Conservation (phyloP, 2,113 vertebrate species). For the Ramphastos sulfuratus region DNA sequence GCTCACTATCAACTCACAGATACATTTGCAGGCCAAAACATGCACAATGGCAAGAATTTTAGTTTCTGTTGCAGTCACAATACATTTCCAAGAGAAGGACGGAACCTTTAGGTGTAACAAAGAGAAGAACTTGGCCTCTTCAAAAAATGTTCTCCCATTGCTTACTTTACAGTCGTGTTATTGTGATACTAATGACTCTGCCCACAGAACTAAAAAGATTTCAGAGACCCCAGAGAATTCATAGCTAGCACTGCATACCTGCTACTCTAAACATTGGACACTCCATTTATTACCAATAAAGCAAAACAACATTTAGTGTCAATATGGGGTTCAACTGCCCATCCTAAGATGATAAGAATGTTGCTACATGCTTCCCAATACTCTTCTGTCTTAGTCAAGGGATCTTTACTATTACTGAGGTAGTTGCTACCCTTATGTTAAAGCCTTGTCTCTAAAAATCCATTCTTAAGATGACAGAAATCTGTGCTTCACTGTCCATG, state of each 20-base stretch:
- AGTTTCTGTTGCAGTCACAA: background rate
- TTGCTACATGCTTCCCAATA: background rate
- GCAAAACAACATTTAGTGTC: background rate
- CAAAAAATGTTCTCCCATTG: background rate
- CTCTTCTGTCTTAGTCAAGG: background rate
- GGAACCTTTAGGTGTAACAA: background rate
- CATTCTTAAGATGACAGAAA: background rate
- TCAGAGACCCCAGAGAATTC: background rate
- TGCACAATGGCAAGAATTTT: background rate
- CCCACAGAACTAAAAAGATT: background rate
- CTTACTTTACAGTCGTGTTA: background rate
- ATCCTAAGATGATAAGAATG: background rate
- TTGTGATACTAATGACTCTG: background rate
- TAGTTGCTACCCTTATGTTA: background rate
- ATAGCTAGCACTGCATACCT: background rate
- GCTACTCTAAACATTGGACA: constrained; percentile 7
- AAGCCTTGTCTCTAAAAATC: background rate
- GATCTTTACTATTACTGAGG: background rate
- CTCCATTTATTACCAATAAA: background rate
- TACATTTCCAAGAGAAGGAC: background rate
- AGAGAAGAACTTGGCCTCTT: background rate
- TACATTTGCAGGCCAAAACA: background rate
- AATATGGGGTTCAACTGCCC: background rate
- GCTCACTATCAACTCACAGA: background rate
- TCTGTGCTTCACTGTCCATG: background rate